Evolutionary conservation across 2,888 invertebrate species (phyloP), one percentile per base, ranked within the genome.

Genomic region (Perizoma affinitatum): DNA sequence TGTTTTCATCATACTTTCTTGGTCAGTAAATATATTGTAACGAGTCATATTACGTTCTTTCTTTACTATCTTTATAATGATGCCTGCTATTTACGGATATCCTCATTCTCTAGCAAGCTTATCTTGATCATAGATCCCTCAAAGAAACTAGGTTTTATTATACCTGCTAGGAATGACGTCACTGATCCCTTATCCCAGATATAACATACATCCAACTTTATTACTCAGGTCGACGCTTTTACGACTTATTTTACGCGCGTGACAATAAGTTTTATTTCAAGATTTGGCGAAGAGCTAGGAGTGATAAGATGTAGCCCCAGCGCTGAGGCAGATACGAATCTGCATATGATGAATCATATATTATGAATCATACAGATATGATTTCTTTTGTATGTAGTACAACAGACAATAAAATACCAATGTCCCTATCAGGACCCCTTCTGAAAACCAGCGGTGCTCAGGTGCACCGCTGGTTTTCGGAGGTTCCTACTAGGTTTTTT

Each of bases 261-360:
- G 68, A 70, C 68, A 68, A 68, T 68, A 68, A 66, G 65, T 68
- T 67, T 66, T 65, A 63, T 60, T 63, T 65, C 65, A 69, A 69
- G 63, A 66, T 70, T 66, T 61, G 49, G 48, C 46, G 54, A 9
- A 51, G 47, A 41, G 47, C 51, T 41, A 6, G 6, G 48, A 58
- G 47, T 46, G 55, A 58, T 58, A 61, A 58, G 57, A 54, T 22
- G 38, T 38, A 7, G 7, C 5, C 38, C 7, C 22, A 22, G 22
- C 3, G 22, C 22, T 22, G 22, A 22, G 22, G 22, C 22, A 1
- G 22, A 22, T 22, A 22, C 3, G 22, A 1, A 22, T 3, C n/a
- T n/a, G n/a, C n/a, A n/a, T n/a, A n/a, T n/a, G n/a, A n/a, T n/a
- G n/a, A n/a, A n/a, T n/a, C n/a, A n/a, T n/a, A n/a, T n/a, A n/a